Evolutionary conservation across 2,888 invertebrate species (phyloP).

Genomic region (Euzetes globulus): DNA sequence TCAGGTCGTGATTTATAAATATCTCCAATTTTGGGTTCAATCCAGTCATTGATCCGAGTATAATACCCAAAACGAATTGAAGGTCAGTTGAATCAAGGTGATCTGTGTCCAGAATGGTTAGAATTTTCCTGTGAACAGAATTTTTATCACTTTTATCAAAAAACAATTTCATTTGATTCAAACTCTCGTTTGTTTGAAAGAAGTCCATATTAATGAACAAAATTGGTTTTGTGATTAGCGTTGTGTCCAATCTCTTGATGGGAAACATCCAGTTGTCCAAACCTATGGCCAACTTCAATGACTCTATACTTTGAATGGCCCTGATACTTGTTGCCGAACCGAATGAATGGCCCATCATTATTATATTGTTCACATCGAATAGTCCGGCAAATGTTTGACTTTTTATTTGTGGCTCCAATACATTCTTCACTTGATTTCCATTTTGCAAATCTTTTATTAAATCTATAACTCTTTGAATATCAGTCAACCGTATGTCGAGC

Average conservation of each 20-base stretch:
- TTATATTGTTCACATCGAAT: conserved; percentile 50
- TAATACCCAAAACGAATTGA: conserved; percentile 45
- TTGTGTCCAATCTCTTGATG: conserved; percentile 49
- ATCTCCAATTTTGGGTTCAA: conserved; percentile 43
- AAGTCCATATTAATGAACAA: conserved; percentile 56
- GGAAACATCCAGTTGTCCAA: conserved; percentile 60
- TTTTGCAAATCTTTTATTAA: conserved; percentile 52
- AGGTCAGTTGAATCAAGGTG: conserved; percentile 48
- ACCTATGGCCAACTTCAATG: conserved; percentile 53
- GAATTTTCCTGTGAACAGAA: conserved; percentile 35
- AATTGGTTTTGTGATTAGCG: conserved; percentile 51
- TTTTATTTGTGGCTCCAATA: conserved; percentile 50
- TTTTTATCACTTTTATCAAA: not conserved
- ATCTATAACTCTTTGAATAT: conserved; percentile 42
- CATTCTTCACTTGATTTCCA: conserved; percentile 52
- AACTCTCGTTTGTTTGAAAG: conserved; percentile 52
- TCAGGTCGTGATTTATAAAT: conserved; percentile 44
- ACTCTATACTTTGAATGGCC: conserved; percentile 48
- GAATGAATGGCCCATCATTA: conserved; percentile 60
- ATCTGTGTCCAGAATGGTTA: conserved; percentile 44
- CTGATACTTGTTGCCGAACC: conserved; percentile 57
- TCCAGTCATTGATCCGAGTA: conserved; percentile 43
- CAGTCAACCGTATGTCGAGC: conserved; percentile 40
- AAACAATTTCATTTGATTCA: conserved; percentile 49
- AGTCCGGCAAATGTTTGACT: conserved; percentile 45